A percentile compares a stretch with the other conserved stretches of the same genome.
These are phyloP conservation scores for Metopia argyrocephala DNA, from an alignment of 2,888 invertebrate genomes.

Conservation along the genomic window DNA sequence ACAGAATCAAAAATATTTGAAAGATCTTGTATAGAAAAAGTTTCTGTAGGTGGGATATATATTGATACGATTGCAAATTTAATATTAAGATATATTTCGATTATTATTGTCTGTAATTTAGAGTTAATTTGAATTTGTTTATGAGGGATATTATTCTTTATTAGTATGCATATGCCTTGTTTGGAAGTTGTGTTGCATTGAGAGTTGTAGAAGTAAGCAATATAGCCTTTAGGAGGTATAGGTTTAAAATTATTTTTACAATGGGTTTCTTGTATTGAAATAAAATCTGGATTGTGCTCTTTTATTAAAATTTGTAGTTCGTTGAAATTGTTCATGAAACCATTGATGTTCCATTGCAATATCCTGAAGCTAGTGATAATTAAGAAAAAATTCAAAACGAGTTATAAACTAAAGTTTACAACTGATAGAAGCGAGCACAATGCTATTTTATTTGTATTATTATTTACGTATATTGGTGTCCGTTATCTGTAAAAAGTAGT, in stretches of 20 bases:
- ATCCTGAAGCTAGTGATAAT: constrained; percentile 9
- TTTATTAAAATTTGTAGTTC: constrained; percentile 26
- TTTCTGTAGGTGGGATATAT: not conserved
- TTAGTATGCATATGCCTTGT: constrained; percentile 33
- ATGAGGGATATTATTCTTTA: constrained; percentile 33
- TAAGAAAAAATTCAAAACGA: not conserved
- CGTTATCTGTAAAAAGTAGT: no score
- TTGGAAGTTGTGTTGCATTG: constrained; percentile 12
- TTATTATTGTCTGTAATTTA: not conserved
- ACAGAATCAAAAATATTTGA: not conserved
- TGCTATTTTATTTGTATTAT: no score
- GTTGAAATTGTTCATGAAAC: constrained; percentile 30
- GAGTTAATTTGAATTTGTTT: constrained; percentile 7
- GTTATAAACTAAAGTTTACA: constrained; percentile 1
- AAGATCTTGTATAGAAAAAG: not conserved
- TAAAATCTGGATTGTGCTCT: constrained; percentile 18
- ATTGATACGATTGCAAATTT: constrained; percentile 19
- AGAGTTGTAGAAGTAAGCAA: constrained; percentile 11
- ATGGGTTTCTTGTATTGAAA: constrained; percentile 34
- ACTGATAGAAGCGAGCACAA: not conserved
- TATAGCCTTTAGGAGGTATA: constrained; percentile 18
- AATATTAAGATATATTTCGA: constrained; percentile 30
- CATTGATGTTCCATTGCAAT: no score
- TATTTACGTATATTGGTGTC: no score
- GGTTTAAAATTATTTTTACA: constrained; percentile 13